phyloP scores from a whole-genome alignment of 2,797 vertebrate species.

The Amblyopsis hoosieri region DNA sequence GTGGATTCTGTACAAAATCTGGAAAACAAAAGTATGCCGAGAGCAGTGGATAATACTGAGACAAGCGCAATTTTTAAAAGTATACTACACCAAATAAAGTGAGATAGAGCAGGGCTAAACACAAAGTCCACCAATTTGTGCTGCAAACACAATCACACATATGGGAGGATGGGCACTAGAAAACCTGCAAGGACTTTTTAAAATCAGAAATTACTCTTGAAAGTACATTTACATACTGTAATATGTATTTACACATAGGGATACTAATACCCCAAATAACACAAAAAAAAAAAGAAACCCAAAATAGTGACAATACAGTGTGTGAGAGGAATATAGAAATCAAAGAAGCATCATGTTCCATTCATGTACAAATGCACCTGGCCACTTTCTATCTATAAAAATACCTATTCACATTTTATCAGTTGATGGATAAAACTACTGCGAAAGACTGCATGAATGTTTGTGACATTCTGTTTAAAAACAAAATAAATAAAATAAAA shows the following conservation, averaged over 20 bases:
- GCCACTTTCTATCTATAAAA: constrained; percentile 95
- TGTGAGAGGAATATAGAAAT: constrained; percentile 49
- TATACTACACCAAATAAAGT: constrained; percentile 74
- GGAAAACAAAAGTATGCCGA: constrained; percentile 45
- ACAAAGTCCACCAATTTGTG: constrained; percentile 84
- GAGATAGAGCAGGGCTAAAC: constrained; percentile 85
- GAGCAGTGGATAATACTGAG: constrained; percentile 49
- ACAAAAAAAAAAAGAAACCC: constrained; percentile 68
- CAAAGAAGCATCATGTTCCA: constrained; percentile 70
- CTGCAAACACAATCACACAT: constrained; percentile 87
- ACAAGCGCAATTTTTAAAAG: constrained; percentile 29
- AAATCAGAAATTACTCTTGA: constrained; percentile 83
- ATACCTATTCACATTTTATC: constrained; percentile 95
- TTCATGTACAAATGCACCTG: constrained; percentile 94
- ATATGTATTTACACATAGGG: constrained; percentile 74
- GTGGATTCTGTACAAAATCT: constrained; percentile 73
- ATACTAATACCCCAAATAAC: constrained; percentile 70
- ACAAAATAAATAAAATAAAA: constrained; percentile 16
- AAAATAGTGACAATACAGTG: constrained; percentile 65
- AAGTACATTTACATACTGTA: constrained; percentile 80
- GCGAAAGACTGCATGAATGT: constrained; percentile 58
- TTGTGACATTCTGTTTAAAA: constrained; percentile 51
- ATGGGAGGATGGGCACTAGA: constrained; percentile 46
- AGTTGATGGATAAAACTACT: constrained; percentile 81
- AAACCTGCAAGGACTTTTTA: constrained; percentile 70